Evolutionary conservation across 1,140 invertebrate species (phyloP).

Genomic region (Drosophila cardini): DNA sequence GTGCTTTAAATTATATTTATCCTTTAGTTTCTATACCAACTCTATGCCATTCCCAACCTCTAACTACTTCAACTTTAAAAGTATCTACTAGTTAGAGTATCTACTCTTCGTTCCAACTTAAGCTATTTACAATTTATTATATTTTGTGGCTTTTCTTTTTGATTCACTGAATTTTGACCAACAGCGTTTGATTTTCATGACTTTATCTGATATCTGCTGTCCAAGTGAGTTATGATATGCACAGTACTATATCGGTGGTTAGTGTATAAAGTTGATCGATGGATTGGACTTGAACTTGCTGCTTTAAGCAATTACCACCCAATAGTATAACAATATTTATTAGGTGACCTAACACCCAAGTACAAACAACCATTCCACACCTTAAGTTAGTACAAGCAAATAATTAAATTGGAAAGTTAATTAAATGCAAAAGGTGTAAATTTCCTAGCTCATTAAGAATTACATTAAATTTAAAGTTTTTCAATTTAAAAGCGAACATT

Average conservation of each 20-base stretch:
- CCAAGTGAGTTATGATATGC: constrained; percentile 2
- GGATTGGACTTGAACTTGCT: neutral
- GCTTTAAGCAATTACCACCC: neutral
- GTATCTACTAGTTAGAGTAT: constrained; percentile 23
- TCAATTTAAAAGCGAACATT: neutral
- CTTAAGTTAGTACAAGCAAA: too few relatives aligned
- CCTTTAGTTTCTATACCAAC: neutral
- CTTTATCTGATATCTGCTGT: constrained; percentile 50
- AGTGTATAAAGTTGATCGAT: neutral
- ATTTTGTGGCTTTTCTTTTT: constrained; percentile 30
- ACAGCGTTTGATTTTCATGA: constrained; percentile 24
- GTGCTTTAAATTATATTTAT: too few relatives aligned
- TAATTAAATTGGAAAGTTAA: too few relatives aligned
- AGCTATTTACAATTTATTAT: neutral
- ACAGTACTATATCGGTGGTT: neutral
- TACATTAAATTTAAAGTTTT: too few relatives aligned
- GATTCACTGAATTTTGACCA: constrained; percentile 33
- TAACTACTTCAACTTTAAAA: too few relatives aligned
- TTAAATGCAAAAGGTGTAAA: too few relatives aligned
- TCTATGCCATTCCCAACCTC: too few relatives aligned
- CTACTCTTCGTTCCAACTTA: neutral
- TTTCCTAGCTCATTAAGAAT: too few relatives aligned
- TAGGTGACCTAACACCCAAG: neutral
- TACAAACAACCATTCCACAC: too few relatives aligned
- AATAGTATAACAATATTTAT: neutral